Evolutionary conservation across 2,113 vertebrate species (phyloP).

Genomic region (Cettia cetti): DNA sequence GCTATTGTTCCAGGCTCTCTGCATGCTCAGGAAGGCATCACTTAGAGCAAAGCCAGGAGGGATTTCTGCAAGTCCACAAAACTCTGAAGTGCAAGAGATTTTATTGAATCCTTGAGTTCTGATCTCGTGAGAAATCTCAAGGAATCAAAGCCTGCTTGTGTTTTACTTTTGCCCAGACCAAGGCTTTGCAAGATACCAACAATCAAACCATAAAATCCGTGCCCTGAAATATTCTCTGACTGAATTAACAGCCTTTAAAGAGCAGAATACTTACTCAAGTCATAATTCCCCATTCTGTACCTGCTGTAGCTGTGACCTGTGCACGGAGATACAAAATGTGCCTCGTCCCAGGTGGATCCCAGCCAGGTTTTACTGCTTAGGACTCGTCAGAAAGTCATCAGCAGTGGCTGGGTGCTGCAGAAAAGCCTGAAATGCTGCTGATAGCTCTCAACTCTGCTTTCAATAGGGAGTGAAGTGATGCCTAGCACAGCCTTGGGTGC

Average conservation of each 20-base stretch:
- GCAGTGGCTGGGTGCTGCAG: not conserved
- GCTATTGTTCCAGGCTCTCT: constrained; percentile 50
- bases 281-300: not conserved
- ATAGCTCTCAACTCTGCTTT: not conserved
- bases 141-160: not conserved
- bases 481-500: not conserved
- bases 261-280: not conserved
- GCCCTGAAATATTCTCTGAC: not conserved
- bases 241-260: not conserved
- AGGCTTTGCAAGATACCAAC: not conserved
- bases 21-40: constrained; percentile 14
- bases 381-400: not conserved
- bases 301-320: not conserved
- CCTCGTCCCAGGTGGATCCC: not conserved
- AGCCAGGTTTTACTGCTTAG: not conserved
- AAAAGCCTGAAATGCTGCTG: not conserved
- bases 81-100: not conserved
- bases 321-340: not conserved
- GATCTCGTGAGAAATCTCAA: not conserved
- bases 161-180: not conserved
- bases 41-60: not conserved
- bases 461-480: not conserved
- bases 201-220: not conserved
- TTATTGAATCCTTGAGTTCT: not conserved
- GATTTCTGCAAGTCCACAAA: not conserved